Conservation (phyloP, 92 coral and sea anemone species). For the Heliopora coerulea region DNA sequence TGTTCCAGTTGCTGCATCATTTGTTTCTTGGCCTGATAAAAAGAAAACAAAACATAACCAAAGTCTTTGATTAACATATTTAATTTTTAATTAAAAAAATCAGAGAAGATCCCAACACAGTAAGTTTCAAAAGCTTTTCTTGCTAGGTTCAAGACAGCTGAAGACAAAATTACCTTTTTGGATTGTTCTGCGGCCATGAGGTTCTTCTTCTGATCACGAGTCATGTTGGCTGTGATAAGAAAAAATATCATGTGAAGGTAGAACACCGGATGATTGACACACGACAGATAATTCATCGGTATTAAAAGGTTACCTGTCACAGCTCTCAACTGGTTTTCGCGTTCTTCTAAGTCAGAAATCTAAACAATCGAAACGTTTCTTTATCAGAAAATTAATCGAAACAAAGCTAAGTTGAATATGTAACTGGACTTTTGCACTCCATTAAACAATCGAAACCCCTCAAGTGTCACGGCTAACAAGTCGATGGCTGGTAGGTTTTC, state of each 20-base stretch:
- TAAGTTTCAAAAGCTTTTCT: not conserved
- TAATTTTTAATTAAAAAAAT: not conserved
- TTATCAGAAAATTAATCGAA: no score
- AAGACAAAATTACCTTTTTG: constrained; percentile 63
- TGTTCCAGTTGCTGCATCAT: constrained; percentile 90
- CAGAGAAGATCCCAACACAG: not conserved
- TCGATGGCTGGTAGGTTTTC: no score
- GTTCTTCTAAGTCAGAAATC: constrained; percentile 92
- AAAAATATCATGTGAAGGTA: not conserved
- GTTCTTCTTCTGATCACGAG: constrained; percentile 90
- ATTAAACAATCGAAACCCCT: no score
- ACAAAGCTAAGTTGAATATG: no score
- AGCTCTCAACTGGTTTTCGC: constrained; percentile 70
- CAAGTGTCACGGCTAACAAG: no score
- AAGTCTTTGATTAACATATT: no score
- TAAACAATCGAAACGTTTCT: constrained; percentile 18
- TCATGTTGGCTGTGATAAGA: constrained; percentile 64
- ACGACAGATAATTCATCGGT: no score
- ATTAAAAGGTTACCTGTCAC: constrained; percentile 73
- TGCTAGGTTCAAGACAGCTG: not conserved
- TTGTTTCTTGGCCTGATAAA: constrained; percentile 73
- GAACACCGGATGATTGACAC: not conserved
- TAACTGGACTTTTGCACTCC: no score
- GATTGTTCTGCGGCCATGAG: constrained; percentile 85
- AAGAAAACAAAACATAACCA: not conserved